Percentiles rank a stretch among this genome's conserved stretches.
Conservation (phyloP, 2,888 invertebrate genomes). For the Malthinus seriepunctatus region DNA sequence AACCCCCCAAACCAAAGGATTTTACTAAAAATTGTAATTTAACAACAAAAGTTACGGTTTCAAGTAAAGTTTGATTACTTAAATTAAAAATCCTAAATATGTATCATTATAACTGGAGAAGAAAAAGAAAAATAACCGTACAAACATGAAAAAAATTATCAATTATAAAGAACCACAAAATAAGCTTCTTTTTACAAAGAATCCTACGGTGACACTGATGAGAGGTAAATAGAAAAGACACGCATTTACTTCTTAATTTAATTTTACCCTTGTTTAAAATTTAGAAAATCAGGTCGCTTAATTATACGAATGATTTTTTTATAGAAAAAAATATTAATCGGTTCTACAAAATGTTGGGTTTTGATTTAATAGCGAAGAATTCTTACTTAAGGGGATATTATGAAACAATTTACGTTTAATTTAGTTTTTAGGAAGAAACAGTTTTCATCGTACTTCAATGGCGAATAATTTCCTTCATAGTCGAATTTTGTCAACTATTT, state of each 20-base stretch:
- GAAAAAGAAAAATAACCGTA: slow-evolving; percentile 1
- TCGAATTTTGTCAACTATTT: too few species aligned
- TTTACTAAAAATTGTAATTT: background rate
- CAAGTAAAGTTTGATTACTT: slow-evolving; percentile 13
- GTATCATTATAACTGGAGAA: slow-evolving; percentile 12
- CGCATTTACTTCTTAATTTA: slow-evolving; percentile 25
- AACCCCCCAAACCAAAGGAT: background rate
- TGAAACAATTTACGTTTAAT: too few species aligned
- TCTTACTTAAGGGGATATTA: too few species aligned
- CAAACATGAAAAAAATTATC: slow-evolving; percentile 18
- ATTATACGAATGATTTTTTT: background rate
- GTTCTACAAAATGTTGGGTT: too few species aligned
- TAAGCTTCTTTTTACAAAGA: slow-evolving; percentile 15
- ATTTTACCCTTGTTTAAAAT: slow-evolving; percentile 12
- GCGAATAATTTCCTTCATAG: too few species aligned
- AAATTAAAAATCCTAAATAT: slow-evolving; percentile 11
- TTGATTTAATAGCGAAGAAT: too few species aligned
- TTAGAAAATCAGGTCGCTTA: slow-evolving; percentile 6
- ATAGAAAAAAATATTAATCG: too few species aligned
- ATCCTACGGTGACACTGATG: slow-evolving; percentile 23
- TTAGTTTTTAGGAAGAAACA: too few species aligned
- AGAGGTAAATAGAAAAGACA: slow-evolving; percentile 13
- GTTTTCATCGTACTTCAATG: too few species aligned
- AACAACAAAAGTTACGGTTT: slow-evolving; percentile 6
- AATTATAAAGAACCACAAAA: slow-evolving; percentile 23